A percentile compares a stretch with the other conserved stretches of the same genome.
Evolutionary conservation across 2,888 invertebrate species (phyloP).

Genomic region (Chromoteleia sp.): DNA sequence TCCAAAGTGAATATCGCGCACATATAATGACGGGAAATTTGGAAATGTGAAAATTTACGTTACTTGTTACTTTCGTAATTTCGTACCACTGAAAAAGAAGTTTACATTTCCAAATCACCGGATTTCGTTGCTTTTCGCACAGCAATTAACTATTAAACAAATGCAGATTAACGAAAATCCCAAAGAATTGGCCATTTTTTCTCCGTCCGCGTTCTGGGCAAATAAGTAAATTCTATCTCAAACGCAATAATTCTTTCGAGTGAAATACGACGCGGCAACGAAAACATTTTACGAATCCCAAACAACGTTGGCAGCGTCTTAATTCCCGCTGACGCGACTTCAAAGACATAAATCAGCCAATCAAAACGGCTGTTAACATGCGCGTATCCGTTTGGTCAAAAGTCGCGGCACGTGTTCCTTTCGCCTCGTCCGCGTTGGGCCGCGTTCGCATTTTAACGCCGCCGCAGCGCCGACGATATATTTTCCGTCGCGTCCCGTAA

Average conservation of each 20-base stretch:
- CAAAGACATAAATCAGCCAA: conserved; percentile 63
- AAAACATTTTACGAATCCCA: conserved; percentile 49
- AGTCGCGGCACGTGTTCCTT: conserved; percentile 62
- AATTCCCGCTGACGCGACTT: conserved; percentile 56
- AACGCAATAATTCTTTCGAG: conserved; percentile 44
- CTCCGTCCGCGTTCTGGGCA: background rate
- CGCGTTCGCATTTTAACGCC: conserved; percentile 63
- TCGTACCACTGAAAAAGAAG: no score
- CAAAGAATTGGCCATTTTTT: conserved; percentile 35
- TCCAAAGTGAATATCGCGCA: no score
- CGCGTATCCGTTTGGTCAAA: conserved; percentile 60
- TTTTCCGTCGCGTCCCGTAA: conserved; percentile 58
- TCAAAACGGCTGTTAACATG: conserved; percentile 54
- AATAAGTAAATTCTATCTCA: conserved; percentile 53
- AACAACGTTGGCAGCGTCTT: conserved; percentile 55
- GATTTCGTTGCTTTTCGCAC: background rate
- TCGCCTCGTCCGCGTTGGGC: conserved; percentile 37
- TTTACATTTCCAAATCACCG: background rate
- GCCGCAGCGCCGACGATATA: conserved; percentile 60
- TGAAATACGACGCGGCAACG: conserved; percentile 35
- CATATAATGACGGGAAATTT: no score
- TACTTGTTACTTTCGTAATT: no score
- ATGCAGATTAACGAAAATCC: conserved; percentile 40
- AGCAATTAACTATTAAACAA: conserved; percentile 27
- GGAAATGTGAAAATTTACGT: no score